A percentile compares a stretch with the other conserved stretches of the same genome.
Evolutionary conservation across 2,888 invertebrate species (phyloP).

Genomic region (Lasioglossum malachurum): DNA sequence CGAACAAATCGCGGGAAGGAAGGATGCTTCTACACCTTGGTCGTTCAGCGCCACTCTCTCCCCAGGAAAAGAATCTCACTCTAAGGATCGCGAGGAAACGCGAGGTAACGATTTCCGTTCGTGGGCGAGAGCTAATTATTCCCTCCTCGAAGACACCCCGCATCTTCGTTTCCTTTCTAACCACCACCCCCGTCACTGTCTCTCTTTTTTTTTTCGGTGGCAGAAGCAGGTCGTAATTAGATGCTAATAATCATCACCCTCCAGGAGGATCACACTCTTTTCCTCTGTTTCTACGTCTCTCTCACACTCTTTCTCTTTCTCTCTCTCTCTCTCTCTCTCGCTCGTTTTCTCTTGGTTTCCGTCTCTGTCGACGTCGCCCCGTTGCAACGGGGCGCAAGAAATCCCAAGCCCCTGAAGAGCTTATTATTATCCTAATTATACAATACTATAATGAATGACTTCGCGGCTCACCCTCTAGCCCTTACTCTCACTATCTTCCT

Average conservation of each 20-base stretch:
- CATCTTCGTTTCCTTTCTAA: conserved; percentile 48
- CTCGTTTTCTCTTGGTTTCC: conserved; percentile 20
- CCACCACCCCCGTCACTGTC: conserved; percentile 14
- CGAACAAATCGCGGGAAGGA: conserved; percentile 23
- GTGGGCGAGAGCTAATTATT: conserved; percentile 54
- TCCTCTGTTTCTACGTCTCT: conserved; percentile 48
- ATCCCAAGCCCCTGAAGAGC: conserved; percentile 81
- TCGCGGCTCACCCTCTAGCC: conserved; percentile 71
- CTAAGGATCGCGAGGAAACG: conserved; percentile 51
- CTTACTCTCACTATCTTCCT: conserved; percentile 64
- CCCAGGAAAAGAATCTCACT: background rate
- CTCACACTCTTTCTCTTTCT: conserved; percentile 55
- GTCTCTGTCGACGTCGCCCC: conserved; percentile 69
- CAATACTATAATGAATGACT: conserved; percentile 83
- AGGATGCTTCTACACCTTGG: conserved; percentile 16
- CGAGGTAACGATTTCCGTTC: conserved; percentile 52
- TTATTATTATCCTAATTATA: conserved; percentile 85
- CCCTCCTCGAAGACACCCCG: conserved; percentile 57
- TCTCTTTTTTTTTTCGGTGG: conserved; percentile 57
- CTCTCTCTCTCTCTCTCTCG: conserved; percentile 63
- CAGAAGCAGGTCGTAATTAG: conserved; percentile 79
- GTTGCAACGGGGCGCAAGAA: conserved; percentile 79
- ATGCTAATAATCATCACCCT: conserved; percentile 82
- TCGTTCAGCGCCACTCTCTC: background rate
- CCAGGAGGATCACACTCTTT: conserved; percentile 61